Conservation (phyloP, 2,797 vertebrate genomes). For the Takifugu ocellatus region DNA sequence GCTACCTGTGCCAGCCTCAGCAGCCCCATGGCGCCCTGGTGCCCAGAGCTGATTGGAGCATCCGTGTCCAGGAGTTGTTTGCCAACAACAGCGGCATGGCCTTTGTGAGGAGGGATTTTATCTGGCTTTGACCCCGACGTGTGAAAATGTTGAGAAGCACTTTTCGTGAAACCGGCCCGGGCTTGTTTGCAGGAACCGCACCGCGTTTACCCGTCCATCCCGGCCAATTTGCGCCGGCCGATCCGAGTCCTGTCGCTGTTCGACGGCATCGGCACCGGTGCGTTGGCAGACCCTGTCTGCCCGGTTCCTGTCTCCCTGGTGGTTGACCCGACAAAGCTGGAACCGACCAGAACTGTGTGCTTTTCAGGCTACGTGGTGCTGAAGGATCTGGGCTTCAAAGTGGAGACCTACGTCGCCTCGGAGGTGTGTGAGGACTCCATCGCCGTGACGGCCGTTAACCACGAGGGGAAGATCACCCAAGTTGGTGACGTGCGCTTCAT, state of each 20-base stretch:
- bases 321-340: neutral
- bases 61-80: conserved; percentile 86
- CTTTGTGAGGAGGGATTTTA: conserved; percentile 73
- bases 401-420: conserved; percentile 87
- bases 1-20: conserved; percentile 86
- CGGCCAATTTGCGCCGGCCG: conserved; percentile 78
- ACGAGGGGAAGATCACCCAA: conserved; percentile 82
- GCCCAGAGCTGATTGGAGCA: conserved; percentile 85
- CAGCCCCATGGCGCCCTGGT: conserved; percentile 72
- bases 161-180: neutral
- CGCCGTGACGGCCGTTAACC: conserved; percentile 74
- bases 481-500: conserved; percentile 81
- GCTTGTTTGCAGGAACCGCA: conserved; percentile 79
- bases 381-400: conserved; percentile 88
- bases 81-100: conserved; percentile 83
- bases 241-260: conserved; percentile 89
- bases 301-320: no score
- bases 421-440: conserved; percentile 88
- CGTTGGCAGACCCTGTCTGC: neutral
- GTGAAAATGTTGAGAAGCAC: no score
- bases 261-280: conserved; percentile 89
- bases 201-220: conserved; percentile 87
- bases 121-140: no score
- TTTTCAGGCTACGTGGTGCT: conserved; percentile 84
- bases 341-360: neutral